Evolutionary conservation across 2,888 invertebrate species (phyloP), one percentile per base, ranked within the genome.

Genomic region (Philhelius pedissequus): DNA sequence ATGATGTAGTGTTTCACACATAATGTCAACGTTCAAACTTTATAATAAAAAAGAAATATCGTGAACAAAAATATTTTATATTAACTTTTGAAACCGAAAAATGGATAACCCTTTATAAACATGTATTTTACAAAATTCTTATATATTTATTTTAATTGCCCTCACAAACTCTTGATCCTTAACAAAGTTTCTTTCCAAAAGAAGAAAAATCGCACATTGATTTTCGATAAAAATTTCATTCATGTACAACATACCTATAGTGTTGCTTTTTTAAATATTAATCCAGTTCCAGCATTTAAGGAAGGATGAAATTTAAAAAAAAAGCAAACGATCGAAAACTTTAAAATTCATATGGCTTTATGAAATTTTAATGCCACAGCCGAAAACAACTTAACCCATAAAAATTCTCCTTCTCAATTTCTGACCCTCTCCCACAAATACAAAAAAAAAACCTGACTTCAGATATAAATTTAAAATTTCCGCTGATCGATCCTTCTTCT

Each of bases 321-420:
- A 20, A 20, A 48, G 32, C n/a, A 48, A 20, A 32, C n/a, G 32
- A 64, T 32, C 18, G 20, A 35, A 64, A 32, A 48, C 32, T 64
- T 32, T 15, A 64, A 64, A 64, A 64, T 64, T 64, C 48, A 64
- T 71, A 82, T 20, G 70, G 48, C 77, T 68, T n/a, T 9, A 78
- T 83, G 64, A 56, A 83, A 83, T 50, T 74, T 79, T 74, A 74
- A 83, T 74, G 32, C 30, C 48, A 69, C 54, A 38, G 32, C 62
- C 48, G n/a, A 48, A 22, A 48, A 48, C 20, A 38, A 58, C 38
- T 73, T 40, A 40, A 69, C 32, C 38, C 52, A 56, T 62, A 25
- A 74, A 74, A 68, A 70, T 75, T 70, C n/a, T 75, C 25, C 62
- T 80, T 18, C 75, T 43, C 38, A 64, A 50, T 32, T 54, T 32